Base-by-base conservation (phyloP, 2,888 invertebrate species). In the Anaspis maculata region DNA sequence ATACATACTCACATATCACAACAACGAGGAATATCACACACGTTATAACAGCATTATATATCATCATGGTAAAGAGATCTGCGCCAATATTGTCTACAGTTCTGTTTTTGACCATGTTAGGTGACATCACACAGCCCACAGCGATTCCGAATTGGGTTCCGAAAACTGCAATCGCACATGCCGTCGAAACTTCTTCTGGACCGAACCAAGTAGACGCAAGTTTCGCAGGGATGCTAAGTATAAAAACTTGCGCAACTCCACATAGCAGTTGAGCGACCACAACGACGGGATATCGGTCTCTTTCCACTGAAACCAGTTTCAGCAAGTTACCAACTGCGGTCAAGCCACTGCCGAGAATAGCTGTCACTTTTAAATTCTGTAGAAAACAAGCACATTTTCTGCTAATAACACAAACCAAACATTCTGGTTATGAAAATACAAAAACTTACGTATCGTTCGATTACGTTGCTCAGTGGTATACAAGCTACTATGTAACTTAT, bases 91-190 rank as follows among this genome's bases (percentile, higher is more conserved):
- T 24, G 4, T 52, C 44, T 4, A 27, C 28, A 19, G 37, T 23
- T 12, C 44, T 41, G n/a, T 30, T 42, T 13, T 41, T 35, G 3
- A 57, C 47, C 4, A 53, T 11, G 26, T 44, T 44, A n/a, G 57
- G 38, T 2, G 54, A 45, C 13, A 51, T 19, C 2, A 56, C 26
- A 14, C 26, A 30, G n/a, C 44, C 44, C 1, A 39, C 13, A n/a
- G 39, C 44, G 1, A 52, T 70, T 71, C 24, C 73, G 66, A 54
- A 35, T 81, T 95, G 94, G 66, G 95, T 95, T 11, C 95, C 96
- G 61, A 96, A 94, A n/a, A 96, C 92, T 1, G 94, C 96, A 41
- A 95, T 77, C 50, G 94, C 89, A 67, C 92, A 92, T 1, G 96
- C 96, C 0, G 89, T 56, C 3, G 92, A 92, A 3, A 95, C 91